These are phyloP conservation scores for Alectura lathami DNA, from an alignment of 2,113 vertebrate species.

Conservation along the genomic window DNA sequence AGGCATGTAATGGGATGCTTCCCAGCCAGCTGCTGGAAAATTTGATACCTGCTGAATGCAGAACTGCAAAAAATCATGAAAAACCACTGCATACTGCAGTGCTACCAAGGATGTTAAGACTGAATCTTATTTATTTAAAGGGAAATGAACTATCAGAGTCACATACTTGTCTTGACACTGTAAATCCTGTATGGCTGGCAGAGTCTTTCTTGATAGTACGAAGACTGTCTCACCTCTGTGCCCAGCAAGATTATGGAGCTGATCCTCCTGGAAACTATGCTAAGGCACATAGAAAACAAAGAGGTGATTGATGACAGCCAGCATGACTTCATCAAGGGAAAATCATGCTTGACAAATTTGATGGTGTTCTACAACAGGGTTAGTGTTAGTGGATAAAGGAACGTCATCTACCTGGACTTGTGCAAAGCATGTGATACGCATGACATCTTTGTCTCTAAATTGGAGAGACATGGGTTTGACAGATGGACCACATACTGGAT, in stretches of 20 bases:
- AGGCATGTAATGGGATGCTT: not conserved
- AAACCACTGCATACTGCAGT: not conserved
- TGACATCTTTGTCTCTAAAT: not conserved
- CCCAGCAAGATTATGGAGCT: not conserved
- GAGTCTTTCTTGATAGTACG: not conserved
- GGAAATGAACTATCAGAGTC: not conserved
- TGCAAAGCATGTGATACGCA: not conserved
- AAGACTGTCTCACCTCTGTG: not conserved
- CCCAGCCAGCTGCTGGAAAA: constrained; percentile 34
- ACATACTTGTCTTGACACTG: not conserved
- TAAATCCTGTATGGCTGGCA: not conserved
- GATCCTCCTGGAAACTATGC: not conserved
- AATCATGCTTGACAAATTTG: not conserved
- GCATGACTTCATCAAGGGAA: not conserved
- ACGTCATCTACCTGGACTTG: not conserved
- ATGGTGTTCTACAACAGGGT: not conserved
- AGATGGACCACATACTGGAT: not conserved
- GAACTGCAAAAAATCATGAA: not conserved
- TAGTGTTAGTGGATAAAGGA: not conserved
- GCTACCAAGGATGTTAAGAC: not conserved
- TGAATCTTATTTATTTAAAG: not conserved
- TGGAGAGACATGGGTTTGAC: not conserved
- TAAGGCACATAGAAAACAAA: not conserved
- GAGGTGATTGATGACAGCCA: not conserved
- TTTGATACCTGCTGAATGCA: not conserved